Evolutionary conservation across 2,113 vertebrate genomes (phyloP).

Genomic region (Castor canadensis): DNA sequence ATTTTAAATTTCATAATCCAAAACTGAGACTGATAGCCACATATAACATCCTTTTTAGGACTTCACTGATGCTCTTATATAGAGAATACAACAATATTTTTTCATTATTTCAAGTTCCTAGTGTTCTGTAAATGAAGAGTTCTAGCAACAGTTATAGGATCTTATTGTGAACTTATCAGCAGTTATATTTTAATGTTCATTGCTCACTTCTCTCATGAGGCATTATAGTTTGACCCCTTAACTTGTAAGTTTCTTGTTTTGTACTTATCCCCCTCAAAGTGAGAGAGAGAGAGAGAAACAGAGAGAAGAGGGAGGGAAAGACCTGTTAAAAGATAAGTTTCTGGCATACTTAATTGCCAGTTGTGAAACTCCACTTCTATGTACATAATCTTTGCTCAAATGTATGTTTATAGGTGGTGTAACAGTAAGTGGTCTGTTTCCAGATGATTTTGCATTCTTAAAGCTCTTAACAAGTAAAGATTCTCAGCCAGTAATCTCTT

Average conservation of each 20-base stretch:
- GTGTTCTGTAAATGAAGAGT: background rate
- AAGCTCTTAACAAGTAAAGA: constrained; percentile 17
- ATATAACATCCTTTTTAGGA: background rate
- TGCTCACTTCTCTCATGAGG: constrained; percentile 36
- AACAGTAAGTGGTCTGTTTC: constrained; percentile 5
- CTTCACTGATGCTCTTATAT: background rate
- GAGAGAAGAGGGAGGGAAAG: background rate
- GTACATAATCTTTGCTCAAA: background rate
- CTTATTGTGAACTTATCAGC: background rate
- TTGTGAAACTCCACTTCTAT: background rate
- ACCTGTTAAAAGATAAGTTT: background rate
- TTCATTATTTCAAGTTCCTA: background rate
- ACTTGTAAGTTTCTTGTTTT: constrained; percentile 29
- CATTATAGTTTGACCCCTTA: background rate
- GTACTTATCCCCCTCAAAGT: background rate
- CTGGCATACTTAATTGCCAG: background rate
- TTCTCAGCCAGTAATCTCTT: constrained; percentile 30
- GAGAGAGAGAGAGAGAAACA: background rate
- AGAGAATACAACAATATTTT: background rate
- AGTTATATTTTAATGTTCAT: background rate
- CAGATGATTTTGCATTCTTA: constrained; percentile 50
- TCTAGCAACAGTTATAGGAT: constrained; percentile 3
- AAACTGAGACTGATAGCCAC: background rate
- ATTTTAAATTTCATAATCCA: constrained; percentile 37
- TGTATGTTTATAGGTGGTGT: background rate